phyloP scores from a whole-genome alignment of 2,113 vertebrate species.

The Geococcyx californianus region DNA sequence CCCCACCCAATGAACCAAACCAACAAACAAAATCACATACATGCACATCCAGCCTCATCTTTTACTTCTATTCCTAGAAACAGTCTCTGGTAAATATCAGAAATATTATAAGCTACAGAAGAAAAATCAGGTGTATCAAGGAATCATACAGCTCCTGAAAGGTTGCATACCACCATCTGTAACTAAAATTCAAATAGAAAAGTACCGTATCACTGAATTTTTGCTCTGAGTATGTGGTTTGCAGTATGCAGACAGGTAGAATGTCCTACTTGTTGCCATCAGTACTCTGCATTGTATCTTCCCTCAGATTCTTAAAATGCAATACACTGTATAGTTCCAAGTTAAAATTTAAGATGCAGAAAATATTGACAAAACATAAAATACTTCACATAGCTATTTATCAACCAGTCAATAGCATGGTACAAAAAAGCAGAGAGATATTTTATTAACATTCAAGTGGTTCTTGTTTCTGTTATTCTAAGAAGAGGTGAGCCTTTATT shows the following conservation, averaged over 20 bases:
- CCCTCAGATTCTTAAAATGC: not conserved
- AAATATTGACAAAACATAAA: not conserved
- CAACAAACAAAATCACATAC: not conserved
- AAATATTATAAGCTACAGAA: not conserved
- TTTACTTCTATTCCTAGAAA: not conserved
- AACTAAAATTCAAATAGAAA: not conserved
- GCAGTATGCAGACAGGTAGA: not conserved
- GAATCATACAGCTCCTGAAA: not conserved
- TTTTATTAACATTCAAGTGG: not conserved
- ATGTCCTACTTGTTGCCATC: not conserved
- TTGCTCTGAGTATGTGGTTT: not conserved
- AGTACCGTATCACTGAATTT: not conserved
- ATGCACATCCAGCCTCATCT: too few relatives aligned
- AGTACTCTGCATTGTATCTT: not conserved
- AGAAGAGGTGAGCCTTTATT: not conserved
- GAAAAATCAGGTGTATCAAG: not conserved
- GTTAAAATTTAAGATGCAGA: not conserved
- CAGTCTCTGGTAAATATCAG: not conserved
- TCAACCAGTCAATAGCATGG: not conserved
- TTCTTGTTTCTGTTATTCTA: not conserved
- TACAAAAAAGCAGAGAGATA: not conserved
- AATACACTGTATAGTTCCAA: not conserved
- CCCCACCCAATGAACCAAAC: not conserved
- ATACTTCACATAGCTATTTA: not conserved
- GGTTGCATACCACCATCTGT: fast-evolving